phyloP scores from a whole-genome alignment of 2,113 vertebrate genomes.

The Mohoua ochrocephala region DNA sequence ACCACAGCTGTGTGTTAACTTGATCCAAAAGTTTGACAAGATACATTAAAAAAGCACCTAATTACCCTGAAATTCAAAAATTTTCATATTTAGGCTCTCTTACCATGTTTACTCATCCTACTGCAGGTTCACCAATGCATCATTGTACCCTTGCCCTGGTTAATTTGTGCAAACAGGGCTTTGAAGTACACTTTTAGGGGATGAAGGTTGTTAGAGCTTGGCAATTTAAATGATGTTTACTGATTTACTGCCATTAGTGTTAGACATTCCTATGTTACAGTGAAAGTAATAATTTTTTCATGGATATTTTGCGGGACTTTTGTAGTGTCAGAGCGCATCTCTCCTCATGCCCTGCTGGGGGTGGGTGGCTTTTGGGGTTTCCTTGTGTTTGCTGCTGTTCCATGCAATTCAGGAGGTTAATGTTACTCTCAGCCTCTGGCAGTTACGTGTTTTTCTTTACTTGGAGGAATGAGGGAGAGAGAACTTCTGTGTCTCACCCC shows the following conservation, averaged over 20 bases:
- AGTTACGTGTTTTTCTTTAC: neutral
- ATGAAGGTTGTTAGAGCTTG: neutral
- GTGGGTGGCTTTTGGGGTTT: neutral
- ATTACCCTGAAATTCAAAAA: neutral
- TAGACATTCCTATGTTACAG: neutral
- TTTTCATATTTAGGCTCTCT: neutral
- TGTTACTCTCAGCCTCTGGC: neutral
- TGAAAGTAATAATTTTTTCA: neutral
- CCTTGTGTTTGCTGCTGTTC: rapidly evolving
- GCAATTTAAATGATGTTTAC: neutral
- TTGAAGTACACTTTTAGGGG: neutral
- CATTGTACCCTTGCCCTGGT: neutral
- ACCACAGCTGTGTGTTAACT: neutral
- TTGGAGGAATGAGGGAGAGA: neutral
- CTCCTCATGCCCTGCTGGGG: neutral
- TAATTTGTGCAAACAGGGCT: neutral
- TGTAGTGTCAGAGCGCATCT: neutral
- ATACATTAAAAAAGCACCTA: neutral
- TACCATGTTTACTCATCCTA: neutral
- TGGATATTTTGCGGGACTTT: neutral
- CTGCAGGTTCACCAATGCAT: neutral
- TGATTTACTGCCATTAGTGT: neutral
- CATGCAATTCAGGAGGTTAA: rapidly evolving
- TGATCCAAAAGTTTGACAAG: neutral
- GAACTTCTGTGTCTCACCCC: neutral